Base-by-base conservation (phyloP, 2,888 invertebrate genomes). In the Coleophora flavipennella region DNA sequence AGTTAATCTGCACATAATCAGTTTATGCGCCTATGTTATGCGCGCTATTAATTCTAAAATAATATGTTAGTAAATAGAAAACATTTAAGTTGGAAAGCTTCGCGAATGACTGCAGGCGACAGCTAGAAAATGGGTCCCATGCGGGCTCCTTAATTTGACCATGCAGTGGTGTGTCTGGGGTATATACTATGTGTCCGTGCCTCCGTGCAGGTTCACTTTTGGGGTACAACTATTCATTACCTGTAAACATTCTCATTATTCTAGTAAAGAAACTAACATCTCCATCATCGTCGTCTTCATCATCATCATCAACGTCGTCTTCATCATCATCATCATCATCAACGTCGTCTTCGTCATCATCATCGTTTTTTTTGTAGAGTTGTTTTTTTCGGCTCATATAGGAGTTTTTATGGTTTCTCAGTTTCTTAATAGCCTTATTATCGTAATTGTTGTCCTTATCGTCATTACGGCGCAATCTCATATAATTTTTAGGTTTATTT, bases 81-180 rank as follows among this genome's bases (percentile, higher is more conserved):
- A 83, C 71, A 74, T 79, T 81, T 76, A 67, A 63, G 68, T 75
- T 68, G 69, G 75, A 66, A 85, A 85, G 85, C 85, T 73, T 63
- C 78, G 80, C 81, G 77, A 84, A 85, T 86, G 87, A 87, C 88
- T 88, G 88, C 88, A 88, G 88, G 87, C 88, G 88, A 87, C 81
- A 86, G 86, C 87, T 87, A 81, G 69, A 65, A 55, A 58, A 57
- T 59, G 59, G 75, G 71, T 69, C 68, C 85, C 84, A 85, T 81
- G 81, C 80, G 75, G 74, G 74, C 52, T 59, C 67, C 57, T 35
- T 36, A 42, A 52, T 59, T 69, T 53, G 78, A 80, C 83, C 84
- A 83, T 84, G 84, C 84, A 84, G 83, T 80, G 77, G 80, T 75
- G 68, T 72, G 65, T 66, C 52, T 59, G 61, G 69, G 66, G 53